phyloP scores from a whole-genome alignment of 2,888 invertebrate species.

The Bimastos eiseni region DNA sequence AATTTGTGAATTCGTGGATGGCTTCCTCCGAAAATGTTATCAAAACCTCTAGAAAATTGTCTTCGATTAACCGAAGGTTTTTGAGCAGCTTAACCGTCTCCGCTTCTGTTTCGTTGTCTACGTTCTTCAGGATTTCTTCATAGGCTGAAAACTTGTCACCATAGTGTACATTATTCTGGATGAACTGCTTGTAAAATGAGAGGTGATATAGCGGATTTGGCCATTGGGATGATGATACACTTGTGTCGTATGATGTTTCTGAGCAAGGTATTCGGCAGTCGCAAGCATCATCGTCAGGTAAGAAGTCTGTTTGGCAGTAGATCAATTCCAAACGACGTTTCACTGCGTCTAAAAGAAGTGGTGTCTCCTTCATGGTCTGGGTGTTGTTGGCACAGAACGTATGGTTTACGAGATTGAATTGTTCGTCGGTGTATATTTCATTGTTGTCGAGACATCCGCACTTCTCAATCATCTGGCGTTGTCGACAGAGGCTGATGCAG shows the following conservation, averaged over 20 bases:
- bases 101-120: not conserved
- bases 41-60: not conserved
- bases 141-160: not conserved
- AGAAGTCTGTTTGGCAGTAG: not conserved
- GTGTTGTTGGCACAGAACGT: not conserved
- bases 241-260: not conserved
- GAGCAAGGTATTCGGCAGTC: not conserved
- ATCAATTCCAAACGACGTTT: not conserved
- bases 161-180: not conserved
- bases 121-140: not conserved
- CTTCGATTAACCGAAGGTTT: constrained; percentile 5
- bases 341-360: not conserved
- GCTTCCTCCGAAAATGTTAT: not conserved
- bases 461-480: not conserved
- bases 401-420: not conserved
- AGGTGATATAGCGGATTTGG: constrained; percentile 15
- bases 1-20: not conserved
- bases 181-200: constrained; percentile 16
- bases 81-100: not conserved
- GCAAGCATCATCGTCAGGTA: not conserved
- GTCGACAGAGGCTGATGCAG: constrained; percentile 14
- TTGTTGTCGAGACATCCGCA: constrained; percentile 7
- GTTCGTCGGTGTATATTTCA: not conserved
- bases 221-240: not conserved
- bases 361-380: not conserved